These are phyloP conservation scores for Odontomachus brunneus DNA, from an alignment of 1,140 invertebrate genomes.

Conservation along the genomic window DNA sequence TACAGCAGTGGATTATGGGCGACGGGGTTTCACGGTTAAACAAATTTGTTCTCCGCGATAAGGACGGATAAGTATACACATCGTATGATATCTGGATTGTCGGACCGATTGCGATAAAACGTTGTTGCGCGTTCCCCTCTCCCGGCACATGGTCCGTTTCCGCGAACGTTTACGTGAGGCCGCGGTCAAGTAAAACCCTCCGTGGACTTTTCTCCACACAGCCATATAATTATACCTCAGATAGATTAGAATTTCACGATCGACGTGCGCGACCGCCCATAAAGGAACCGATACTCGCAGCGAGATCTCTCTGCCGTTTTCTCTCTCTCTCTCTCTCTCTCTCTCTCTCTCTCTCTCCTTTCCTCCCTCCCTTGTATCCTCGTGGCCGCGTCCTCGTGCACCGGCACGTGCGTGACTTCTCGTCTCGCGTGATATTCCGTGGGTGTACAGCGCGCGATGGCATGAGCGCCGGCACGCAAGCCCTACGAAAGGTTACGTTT, in stretches of 20 bases:
- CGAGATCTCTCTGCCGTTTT: constrained; percentile 33
- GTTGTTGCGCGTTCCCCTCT: neutral
- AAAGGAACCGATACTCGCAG: constrained; percentile 22
- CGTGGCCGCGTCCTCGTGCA: neutral
- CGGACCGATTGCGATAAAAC: neutral
- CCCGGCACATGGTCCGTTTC: too few species aligned
- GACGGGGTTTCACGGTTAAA: constrained; percentile 8
- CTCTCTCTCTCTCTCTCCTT: neutral
- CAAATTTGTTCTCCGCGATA: constrained; percentile 4
- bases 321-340: neutral
- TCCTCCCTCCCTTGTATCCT: neutral
- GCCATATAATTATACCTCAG: constrained; percentile 23
- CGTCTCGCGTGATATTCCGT: constrained; percentile 51
- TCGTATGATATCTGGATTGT: constrained; percentile 5
- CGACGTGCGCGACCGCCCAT: constrained; percentile 31
- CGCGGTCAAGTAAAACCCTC: neutral
- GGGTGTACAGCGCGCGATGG: constrained; percentile 50
- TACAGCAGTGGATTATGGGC: too few species aligned
- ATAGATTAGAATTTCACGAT: constrained; percentile 48
- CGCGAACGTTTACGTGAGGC: constrained; percentile 2
- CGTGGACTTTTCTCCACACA: constrained; percentile 9
- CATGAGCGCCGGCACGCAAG: constrained; percentile 41
- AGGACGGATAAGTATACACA: neutral
- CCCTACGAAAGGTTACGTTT: constrained; percentile 56
- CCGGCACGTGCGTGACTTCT: constrained; percentile 46